Base-by-base conservation (phyloP, 1,140 invertebrate species). In the Agraylea sexmaculata region DNA sequence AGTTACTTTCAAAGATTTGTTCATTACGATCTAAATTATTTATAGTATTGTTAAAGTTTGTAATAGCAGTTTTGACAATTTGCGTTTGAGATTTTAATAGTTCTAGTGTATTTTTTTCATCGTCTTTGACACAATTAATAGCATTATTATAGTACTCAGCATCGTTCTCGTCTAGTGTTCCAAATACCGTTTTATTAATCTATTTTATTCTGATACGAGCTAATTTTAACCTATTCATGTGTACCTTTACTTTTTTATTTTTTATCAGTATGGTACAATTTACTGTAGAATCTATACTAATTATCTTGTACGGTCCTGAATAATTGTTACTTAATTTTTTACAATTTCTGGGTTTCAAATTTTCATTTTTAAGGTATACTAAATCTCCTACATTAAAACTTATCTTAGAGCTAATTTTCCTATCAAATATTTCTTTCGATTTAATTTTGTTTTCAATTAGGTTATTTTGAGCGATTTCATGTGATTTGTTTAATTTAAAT, bases 71-170 rank as follows among this genome's bases (percentile, higher is more conserved):
- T 23, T 43, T 29, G 10, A 42, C 35, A 0, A 50, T 32, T 39
- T 45, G 49, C 18, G 42, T 44, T 47, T 50, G 45, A n/a, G 41
- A 41, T 42, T 50, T 50, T 7, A 50, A n/a, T 6, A 42, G 32
- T 12, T 34, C 39, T 35, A 41, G 38, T 28, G 34, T 41, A 20
- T 45, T 32, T 22, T 47, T 45, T 16, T 50, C 37, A 21, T 47
- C 37, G 34, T 37, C 41, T 27, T 28, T 7, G 12, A 50, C 16
- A n/a, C 27, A 42, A 18, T 50, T 25, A 7, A 47, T 50, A 3
- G 25, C 38, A 16, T 47, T 40, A 31, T 38, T 27, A 37, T 47
- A 50, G 32, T 41, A 50, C 33, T 44, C 11, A 15, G 45, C 48
- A 39, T 45, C 48, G 27, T 47, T 40, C 15, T 43, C 37, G 34